Evolutionary conservation across 2,113 vertebrate species (phyloP).

Genomic region (Psilopogon haemacephalus): DNA sequence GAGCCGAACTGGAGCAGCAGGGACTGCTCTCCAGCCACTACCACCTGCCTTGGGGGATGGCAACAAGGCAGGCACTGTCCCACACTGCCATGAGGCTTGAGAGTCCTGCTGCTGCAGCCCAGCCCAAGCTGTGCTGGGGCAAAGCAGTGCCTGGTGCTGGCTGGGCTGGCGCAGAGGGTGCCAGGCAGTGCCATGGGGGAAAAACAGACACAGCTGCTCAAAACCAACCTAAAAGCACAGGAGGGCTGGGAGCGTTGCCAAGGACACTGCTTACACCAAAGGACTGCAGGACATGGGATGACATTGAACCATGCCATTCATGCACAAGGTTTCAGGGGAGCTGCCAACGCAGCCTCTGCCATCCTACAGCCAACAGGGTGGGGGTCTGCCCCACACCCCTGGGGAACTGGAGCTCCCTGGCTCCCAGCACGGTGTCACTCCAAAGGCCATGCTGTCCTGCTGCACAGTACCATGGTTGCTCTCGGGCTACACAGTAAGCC

Average conservation of each 20-base stretch:
- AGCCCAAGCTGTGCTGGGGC: not conserved
- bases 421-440: not conserved
- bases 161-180: not conserved
- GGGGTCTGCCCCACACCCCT: not conserved
- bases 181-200: fast-evolving
- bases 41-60: not conserved
- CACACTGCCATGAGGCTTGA: not conserved
- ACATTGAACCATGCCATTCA: not conserved
- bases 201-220: fast-evolving
- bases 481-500: not conserved
- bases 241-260: not conserved
- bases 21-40: not conserved
- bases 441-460: fast-evolving
- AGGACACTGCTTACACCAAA: not conserved
- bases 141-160: conserved; percentile 34
- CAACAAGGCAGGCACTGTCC: conserved; percentile 45
- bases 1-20: not conserved
- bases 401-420: not conserved
- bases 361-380: not conserved
- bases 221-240: not conserved
- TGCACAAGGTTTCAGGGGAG: not conserved
- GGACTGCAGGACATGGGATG: not conserved
- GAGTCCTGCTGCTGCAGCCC: not conserved
- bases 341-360: not conserved
- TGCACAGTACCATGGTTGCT: fast-evolving